Conservation (phyloP, 2,113 vertebrate species). For the Chionis minor region DNA sequence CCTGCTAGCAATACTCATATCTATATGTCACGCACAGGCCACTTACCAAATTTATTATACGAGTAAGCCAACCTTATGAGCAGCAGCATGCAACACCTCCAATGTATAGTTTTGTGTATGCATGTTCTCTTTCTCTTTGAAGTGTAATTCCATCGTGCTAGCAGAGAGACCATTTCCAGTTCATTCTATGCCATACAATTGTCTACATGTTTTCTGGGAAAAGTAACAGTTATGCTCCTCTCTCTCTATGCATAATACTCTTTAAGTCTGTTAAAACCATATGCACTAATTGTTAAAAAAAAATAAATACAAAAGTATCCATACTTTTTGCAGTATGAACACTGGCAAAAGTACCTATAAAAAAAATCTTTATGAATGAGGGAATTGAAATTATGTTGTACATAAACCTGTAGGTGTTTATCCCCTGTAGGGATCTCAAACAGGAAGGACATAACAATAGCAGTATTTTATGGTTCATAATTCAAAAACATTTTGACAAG, state of each 20-base stretch:
- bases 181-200: not conserved
- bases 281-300: not conserved
- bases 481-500: not conserved
- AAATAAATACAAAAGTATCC: not conserved
- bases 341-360: not conserved
- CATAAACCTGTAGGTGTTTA: not conserved
- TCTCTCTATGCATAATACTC: not conserved
- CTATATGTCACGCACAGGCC: fast-evolving
- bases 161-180: not conserved
- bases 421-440: not conserved
- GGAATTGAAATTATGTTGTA: not conserved
- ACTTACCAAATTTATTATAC: not conserved
- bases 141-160: not conserved
- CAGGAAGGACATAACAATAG: not conserved
- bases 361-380: not conserved
- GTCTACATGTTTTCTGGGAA: not conserved
- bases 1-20: not conserved
- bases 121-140: not conserved
- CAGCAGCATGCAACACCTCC: not conserved
- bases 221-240: not conserved
- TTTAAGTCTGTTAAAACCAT: not conserved
- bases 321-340: not conserved
- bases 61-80: not conserved
- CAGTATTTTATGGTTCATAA: not conserved
- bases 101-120: not conserved